Base-by-base conservation (phyloP, 2,888 invertebrate species). In the Hipparchia semele region DNA sequence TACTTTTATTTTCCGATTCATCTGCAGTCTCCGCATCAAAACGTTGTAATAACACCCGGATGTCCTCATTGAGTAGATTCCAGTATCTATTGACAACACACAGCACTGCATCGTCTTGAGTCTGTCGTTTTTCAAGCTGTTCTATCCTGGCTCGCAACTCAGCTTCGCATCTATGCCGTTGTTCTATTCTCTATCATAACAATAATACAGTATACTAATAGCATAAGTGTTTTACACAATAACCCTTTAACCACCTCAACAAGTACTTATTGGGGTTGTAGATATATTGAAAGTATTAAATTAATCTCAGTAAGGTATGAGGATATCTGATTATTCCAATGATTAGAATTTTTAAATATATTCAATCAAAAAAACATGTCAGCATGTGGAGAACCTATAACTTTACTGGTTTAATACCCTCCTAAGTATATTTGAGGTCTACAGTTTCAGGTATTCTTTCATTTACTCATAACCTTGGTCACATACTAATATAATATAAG, bases 21-120 rank as follows among this genome's bases (percentile, higher is more conserved):
- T 99, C 99, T 6, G 98, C 98, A 10, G 99, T 99, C 91, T 99
- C 99, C 0, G 99, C 98, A 95, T 99, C 99, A 94, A 99, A 99
- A 78, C 99, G 95, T 87, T 99, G 99, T 78, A 99, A 90, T 72
- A 99, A 90, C 12, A 99, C 97, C 78, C 99, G 95, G 79, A 99
- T 98, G 87, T 99, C 99, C 92, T 99, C 99, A 93, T 99, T 99
- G 49, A 99, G 94, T 89, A 98, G 96, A 92, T 98, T 99, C 99
- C 99, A 99, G 88, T 98, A 98, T 58, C 99, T 95, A 93, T 99
- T 99, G 8, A 99, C 99, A 70, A 99, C 99, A 94, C 99, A 99
- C 6, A 99, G 95, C 51, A 99, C 99, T 51, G 99, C 99, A 94
- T 99, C 99, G 87, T 99, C 99, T 87, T 98, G 98, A 8, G 98